Conservation (phyloP, 1,140 invertebrate genomes). For the Euborellia annulipes region DNA sequence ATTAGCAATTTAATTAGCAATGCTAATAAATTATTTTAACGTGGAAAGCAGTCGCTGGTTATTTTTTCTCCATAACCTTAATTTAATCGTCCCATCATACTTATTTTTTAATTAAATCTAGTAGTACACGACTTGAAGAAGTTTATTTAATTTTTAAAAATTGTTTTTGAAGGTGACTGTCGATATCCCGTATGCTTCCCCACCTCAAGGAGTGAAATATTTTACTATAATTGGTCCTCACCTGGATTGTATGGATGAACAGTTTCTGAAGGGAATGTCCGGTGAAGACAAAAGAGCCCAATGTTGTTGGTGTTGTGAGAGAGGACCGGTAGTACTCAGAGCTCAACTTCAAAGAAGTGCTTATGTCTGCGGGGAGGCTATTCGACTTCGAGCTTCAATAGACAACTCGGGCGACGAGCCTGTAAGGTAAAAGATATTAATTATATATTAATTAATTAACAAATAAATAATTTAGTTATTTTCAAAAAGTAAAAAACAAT, state of each 20-base stretch:
- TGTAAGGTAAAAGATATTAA: conserved; percentile 25
- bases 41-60: too few relatives aligned
- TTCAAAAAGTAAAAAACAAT: not conserved
- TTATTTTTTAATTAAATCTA: too few relatives aligned
- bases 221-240: conserved; percentile 72
- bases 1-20: too few relatives aligned
- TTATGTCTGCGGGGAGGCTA: conserved; percentile 66
- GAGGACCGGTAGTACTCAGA: conserved; percentile 50
- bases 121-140: too few relatives aligned
- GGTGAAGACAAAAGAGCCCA: conserved; percentile 49
- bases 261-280: conserved; percentile 58
- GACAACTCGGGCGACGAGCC: conserved; percentile 64
- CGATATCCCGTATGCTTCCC: conserved; percentile 60
- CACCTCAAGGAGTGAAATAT: conserved; percentile 72
- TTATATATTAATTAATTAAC: too few relatives aligned
- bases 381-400: conserved; percentile 56
- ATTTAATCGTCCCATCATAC: too few relatives aligned
- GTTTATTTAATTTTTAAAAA: too few relatives aligned
- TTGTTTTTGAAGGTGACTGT: conserved; percentile 17
- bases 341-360: conserved; percentile 56
- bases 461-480: conserved; percentile 1
- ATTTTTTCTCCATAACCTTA: too few relatives aligned
- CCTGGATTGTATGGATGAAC: conserved; percentile 75
- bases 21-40: too few relatives aligned
- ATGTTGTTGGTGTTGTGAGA: conserved; percentile 61